Conservation (phyloP, 2,113 vertebrate species). For the Marcusenius ussheri region DNA sequence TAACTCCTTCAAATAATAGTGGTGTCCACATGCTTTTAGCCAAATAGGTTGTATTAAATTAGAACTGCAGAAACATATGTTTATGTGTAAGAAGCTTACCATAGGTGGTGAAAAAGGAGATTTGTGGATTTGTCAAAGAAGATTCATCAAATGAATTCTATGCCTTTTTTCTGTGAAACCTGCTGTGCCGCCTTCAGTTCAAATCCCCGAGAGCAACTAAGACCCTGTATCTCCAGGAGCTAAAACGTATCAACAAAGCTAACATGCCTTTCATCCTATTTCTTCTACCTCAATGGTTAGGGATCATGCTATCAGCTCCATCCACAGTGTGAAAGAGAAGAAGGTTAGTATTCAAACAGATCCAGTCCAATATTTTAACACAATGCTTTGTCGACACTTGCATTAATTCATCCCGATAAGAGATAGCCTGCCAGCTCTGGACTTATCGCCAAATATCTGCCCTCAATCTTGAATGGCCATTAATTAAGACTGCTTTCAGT, state of each 20-base stretch:
- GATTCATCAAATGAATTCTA: conserved; percentile 25
- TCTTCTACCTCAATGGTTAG: conserved; percentile 23
- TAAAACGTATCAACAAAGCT: conserved; percentile 27
- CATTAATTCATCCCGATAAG: conserved; percentile 5
- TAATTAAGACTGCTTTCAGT: conserved; percentile 28
- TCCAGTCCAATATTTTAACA: conserved; percentile 28
- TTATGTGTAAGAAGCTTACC: conserved; percentile 5
- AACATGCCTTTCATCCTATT: conserved; percentile 29
- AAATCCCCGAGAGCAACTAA: conserved; percentile 23
- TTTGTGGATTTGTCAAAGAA: conserved; percentile 16
- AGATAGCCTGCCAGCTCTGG: neutral
- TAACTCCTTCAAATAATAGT: neutral
- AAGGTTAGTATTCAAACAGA: conserved; percentile 17
- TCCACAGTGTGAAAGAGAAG: conserved; percentile 22
- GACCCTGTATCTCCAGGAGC: conserved; percentile 26
- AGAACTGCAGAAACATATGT: neutral
- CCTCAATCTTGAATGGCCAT: conserved; percentile 1
- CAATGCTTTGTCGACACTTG: conserved; percentile 22
- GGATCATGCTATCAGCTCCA: conserved; percentile 27
- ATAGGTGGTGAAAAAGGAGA: conserved; percentile 6
- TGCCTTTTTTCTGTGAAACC: conserved; percentile 20
- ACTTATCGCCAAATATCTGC: neutral
- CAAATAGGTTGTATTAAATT: neutral
- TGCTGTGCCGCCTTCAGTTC: neutral
- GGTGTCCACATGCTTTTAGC: neutral